phyloP scores from a whole-genome alignment of 2,888 invertebrate species.

The Cyclophora albipunctata region DNA sequence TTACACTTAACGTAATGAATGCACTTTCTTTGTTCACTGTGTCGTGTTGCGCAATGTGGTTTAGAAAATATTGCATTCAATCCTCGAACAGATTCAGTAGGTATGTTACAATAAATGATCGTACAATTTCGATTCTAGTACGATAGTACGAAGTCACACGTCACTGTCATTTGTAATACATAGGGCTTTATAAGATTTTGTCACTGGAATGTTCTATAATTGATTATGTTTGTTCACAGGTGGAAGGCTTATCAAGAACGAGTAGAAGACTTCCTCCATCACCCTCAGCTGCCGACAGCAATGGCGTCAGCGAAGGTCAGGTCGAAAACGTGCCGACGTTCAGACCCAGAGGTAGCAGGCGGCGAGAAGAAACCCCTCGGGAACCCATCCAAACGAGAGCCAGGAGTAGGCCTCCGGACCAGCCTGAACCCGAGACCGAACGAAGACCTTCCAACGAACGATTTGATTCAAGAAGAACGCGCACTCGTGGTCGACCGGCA shows the following conservation, averaged over 20 bases:
- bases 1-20: slow-evolving; percentile 26
- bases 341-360: slow-evolving; percentile 45
- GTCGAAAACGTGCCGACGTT: slow-evolving; percentile 39
- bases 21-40: slow-evolving; percentile 31
- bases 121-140: no score
- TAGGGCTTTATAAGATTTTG: no score
- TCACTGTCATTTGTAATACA: slow-evolving; percentile 3
- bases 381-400: slow-evolving; percentile 39
- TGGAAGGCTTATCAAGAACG: slow-evolving; percentile 42
- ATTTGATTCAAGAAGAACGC: slow-evolving; percentile 56
- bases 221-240: slow-evolving; percentile 36
- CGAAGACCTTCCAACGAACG: slow-evolving; percentile 44
- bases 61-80: no score
- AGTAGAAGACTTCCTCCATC: slow-evolving; percentile 44
- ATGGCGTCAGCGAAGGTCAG: slow-evolving; percentile 29
- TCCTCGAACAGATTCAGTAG: no score
- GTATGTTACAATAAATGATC: no score
- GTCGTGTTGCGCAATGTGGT: neutral
- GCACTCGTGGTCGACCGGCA: slow-evolving; percentile 46
- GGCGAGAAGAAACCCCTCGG: slow-evolving; percentile 42
- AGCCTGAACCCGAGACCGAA: slow-evolving; percentile 26
- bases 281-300: slow-evolving; percentile 33
- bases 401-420: slow-evolving; percentile 38
- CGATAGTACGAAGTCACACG: no score
- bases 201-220: no score